Evolutionary conservation across 2,797 vertebrate species (phyloP).

Genomic region (Gymnodraco acuticeps): DNA sequence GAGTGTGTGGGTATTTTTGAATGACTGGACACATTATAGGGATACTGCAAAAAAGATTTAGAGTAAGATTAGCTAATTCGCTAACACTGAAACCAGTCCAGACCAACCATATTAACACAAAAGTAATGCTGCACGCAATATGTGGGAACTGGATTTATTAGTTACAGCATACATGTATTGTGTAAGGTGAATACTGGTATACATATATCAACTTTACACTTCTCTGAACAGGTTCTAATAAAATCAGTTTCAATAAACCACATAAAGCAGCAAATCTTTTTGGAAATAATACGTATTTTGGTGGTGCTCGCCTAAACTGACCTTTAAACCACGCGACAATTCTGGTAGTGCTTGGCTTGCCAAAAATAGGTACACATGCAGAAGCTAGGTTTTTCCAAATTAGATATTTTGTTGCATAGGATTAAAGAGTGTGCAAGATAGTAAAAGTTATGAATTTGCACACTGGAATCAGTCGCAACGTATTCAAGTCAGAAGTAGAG

Average conservation of each 20-base stretch:
- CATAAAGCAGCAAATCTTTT: neutral
- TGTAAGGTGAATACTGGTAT: neutral
- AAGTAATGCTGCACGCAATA: slow-evolving; percentile 9
- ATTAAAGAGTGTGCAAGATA: neutral
- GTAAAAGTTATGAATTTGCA: slow-evolving; percentile 2
- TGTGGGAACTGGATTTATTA: slow-evolving; percentile 17
- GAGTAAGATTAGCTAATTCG: slow-evolving; percentile 25
- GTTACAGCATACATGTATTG: neutral
- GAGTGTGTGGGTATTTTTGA: neutral
- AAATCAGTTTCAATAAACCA: slow-evolving; percentile 17
- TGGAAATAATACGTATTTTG: neutral
- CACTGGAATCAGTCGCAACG: neutral
- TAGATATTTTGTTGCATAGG: neutral
- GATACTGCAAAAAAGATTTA: slow-evolving; percentile 19
- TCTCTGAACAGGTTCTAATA: slow-evolving; percentile 21
- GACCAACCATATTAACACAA: neutral
- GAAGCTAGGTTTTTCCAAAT: neutral
- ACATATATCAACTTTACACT: slow-evolving; percentile 15
- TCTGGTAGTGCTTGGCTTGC: neutral
- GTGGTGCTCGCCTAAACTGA: neutral
- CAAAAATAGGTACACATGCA: neutral
- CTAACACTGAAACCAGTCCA: slow-evolving; percentile 3
- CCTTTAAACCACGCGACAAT: slow-evolving; percentile 1
- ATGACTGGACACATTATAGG: slow-evolving; percentile 4
- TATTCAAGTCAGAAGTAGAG: neutral